These are phyloP conservation scores for Scalopus aquaticus DNA, from an alignment of 2,113 vertebrate genomes.

Conservation along the genomic window DNA sequence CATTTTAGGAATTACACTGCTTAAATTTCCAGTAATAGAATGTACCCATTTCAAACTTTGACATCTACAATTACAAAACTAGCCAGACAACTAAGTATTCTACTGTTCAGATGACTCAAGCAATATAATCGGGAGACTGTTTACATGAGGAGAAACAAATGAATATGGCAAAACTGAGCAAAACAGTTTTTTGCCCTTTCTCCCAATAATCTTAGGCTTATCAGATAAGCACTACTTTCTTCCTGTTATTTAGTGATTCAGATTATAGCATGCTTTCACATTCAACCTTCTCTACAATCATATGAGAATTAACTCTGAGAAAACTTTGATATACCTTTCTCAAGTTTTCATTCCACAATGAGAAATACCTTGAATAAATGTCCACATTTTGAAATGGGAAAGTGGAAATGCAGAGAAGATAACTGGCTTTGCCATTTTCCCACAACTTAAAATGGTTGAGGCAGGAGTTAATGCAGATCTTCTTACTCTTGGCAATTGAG, in stretches of 20 bases:
- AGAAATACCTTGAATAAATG: constrained; percentile 5
- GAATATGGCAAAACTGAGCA: neutral
- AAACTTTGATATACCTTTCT: neutral
- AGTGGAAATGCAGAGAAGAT: neutral
- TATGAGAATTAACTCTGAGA: neutral
- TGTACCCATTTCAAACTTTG: neutral
- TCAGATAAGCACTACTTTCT: neutral
- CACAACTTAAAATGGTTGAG: neutral
- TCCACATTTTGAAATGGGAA: neutral
- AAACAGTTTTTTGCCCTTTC: neutral
- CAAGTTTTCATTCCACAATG: neutral
- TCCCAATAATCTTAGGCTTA: neutral
- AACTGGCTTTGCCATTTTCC: neutral
- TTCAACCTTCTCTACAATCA: neutral
- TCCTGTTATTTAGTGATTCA: neutral
- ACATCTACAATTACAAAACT: neutral
- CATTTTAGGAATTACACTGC: neutral
- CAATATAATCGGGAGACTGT: neutral
- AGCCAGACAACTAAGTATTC: neutral
- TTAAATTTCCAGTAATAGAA: neutral
- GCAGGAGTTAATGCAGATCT: neutral
- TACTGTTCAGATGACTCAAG: neutral
- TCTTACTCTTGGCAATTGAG: neutral
- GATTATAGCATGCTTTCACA: neutral
- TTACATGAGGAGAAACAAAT: constrained; percentile 18